phyloP scores from a whole-genome alignment of 2,888 invertebrate genomes.

The Hypena proboscidalis region DNA sequence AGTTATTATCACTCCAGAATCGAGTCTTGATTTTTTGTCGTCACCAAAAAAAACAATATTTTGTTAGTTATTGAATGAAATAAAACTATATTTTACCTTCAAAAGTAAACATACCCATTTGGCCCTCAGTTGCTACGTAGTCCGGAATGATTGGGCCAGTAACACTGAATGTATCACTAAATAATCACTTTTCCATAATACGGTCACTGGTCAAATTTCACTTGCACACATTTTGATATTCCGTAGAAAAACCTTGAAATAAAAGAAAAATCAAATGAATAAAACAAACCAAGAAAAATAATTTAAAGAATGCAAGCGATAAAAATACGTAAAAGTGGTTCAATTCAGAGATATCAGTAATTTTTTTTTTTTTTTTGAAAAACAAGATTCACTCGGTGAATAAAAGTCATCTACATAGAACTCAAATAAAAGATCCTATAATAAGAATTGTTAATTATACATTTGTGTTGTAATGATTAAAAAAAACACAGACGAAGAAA shows the following conservation, averaged over 20 bases:
- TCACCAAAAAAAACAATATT: no score
- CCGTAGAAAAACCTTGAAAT: constrained; percentile 54
- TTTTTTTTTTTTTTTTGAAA: no score
- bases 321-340: constrained; percentile 40
- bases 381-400: no score
- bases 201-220: constrained; percentile 47
- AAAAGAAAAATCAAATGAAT: constrained; percentile 45
- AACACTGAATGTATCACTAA: constrained; percentile 53
- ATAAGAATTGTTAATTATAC: no score
- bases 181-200: constrained; percentile 45
- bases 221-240: constrained; percentile 53
- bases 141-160: constrained; percentile 72
- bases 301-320: background rate
- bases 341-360: no score
- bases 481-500: no score
- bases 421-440: no score
- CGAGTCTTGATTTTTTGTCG: no score
- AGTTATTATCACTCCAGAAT: constrained; percentile 31
- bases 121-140: constrained; percentile 69
- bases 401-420: no score
- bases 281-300: constrained; percentile 4
- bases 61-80: no score
- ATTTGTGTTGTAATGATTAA: no score
- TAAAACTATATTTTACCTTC: constrained; percentile 17
- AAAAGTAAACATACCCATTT: constrained; percentile 73